Conservation (phyloP, 2,113 vertebrate species). For the Labeo rohita region DNA sequence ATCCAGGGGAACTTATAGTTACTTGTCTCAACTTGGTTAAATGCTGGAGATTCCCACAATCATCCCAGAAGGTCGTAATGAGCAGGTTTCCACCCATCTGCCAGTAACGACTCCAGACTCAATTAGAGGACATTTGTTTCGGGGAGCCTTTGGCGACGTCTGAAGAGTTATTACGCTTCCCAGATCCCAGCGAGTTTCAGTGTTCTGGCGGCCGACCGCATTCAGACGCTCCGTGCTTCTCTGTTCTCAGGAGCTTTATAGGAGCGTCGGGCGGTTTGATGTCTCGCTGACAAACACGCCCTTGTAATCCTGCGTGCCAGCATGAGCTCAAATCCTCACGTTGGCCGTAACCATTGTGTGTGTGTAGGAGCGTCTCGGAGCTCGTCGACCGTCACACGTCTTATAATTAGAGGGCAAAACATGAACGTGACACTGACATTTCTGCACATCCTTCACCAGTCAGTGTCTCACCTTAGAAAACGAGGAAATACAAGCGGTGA, state of each 20-base stretch:
- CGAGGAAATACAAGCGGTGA: too few relatives aligned
- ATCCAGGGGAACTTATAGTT: not conserved
- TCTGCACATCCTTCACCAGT: not conserved
- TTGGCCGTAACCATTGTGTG: not conserved
- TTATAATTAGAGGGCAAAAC: not conserved
- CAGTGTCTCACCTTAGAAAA: too few relatives aligned
- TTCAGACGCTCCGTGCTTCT: not conserved
- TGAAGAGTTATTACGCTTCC: not conserved
- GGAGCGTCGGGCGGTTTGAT: not conserved
- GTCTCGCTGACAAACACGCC: not conserved
- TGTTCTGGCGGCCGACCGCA: not conserved
- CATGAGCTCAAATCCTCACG: not conserved
- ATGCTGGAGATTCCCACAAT: not conserved
- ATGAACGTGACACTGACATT: not conserved
- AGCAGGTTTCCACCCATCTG: constrained; percentile 3
- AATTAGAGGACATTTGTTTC: not conserved
- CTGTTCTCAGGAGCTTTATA: not conserved
- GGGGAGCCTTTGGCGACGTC: not conserved
- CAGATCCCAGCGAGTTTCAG: not conserved
- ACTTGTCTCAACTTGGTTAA: not conserved
- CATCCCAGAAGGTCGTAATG: not conserved
- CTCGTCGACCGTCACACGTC: not conserved
- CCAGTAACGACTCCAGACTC: not conserved
- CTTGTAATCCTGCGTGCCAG: not conserved
- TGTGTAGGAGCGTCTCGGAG: not conserved